Conservation (phyloP, 2,888 invertebrate species). For the Salpingus planirostris region DNA sequence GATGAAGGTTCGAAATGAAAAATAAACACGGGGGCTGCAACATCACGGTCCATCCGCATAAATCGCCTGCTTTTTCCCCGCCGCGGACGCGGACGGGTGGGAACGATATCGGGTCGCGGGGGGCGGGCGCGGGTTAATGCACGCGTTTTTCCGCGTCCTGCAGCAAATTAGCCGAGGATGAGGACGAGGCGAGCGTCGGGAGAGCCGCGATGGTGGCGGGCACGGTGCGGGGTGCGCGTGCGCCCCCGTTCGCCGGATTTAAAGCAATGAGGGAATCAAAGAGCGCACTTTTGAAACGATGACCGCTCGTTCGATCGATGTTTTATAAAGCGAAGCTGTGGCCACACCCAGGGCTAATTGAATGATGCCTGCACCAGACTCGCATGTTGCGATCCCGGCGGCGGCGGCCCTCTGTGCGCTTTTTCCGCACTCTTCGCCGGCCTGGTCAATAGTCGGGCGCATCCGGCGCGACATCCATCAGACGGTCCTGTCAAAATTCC, state of each 20-base stretch:
- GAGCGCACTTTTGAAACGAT: constrained; percentile 45
- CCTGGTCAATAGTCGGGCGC: constrained; percentile 15
- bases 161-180: background rate
- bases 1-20: constrained; percentile 24
- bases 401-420: too few relatives aligned
- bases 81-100: constrained; percentile 3
- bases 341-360: constrained; percentile 44
- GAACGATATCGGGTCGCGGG: constrained; percentile 12
- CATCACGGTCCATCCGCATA: constrained; percentile 18
- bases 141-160: constrained; percentile 16
- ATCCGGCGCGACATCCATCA: constrained; percentile 29
- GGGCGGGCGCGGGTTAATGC: constrained; percentile 23
- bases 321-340: constrained; percentile 42
- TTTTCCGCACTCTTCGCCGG: too few relatives aligned
- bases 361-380: constrained; percentile 41
- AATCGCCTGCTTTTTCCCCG: constrained; percentile 17
- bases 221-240: constrained; percentile 22
- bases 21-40: constrained; percentile 28
- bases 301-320: constrained; percentile 45
- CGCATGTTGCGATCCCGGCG: too few relatives aligned
- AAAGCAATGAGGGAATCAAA: constrained; percentile 44
- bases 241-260: constrained; percentile 34
- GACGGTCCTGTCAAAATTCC: constrained; percentile 27
- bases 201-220: background rate
- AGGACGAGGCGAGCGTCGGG: background rate